Evolutionary conservation across 2,888 invertebrate species (phyloP).

Genomic region (Macrophya annulata): DNA sequence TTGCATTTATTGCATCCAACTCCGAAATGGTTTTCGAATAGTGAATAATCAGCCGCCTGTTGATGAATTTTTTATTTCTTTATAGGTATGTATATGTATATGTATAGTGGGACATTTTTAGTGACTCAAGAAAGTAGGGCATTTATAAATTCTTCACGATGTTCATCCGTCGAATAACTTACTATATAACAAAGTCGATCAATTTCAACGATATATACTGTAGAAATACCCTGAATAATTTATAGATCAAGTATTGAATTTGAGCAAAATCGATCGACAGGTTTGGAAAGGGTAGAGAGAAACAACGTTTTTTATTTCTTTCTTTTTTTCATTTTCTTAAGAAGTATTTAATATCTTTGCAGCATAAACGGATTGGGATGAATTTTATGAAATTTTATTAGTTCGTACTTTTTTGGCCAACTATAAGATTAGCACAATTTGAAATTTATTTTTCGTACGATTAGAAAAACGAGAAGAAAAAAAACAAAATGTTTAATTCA

Average conservation of each 20-base stretch:
- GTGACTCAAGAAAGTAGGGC: not conserved
- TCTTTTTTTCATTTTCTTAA: not conserved
- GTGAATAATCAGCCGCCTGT: not conserved
- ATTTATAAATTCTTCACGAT: not conserved
- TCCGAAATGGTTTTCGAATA: not conserved
- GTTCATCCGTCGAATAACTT: not conserved
- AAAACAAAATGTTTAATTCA: not conserved
- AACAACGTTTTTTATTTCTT: too few relatives aligned
- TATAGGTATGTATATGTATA: too few relatives aligned
- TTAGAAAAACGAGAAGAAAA: not conserved
- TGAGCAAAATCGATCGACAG: not conserved
- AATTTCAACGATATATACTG: not conserved
- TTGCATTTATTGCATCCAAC: not conserved
- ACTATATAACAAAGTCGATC: not conserved
- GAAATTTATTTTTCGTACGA: not conserved
- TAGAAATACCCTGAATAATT: not conserved
- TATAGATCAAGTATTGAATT: not conserved
- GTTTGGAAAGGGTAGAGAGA: not conserved
- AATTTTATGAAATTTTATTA: not conserved
- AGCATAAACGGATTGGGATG: not conserved
- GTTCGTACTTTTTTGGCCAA: not conserved
- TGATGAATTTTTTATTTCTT: not conserved
- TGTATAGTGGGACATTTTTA: not conserved
- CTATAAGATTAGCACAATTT: not conserved
- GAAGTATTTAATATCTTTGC: not conserved